Conservation (phyloP, 1,140 invertebrate species). For the Bombus cullumanus region DNA sequence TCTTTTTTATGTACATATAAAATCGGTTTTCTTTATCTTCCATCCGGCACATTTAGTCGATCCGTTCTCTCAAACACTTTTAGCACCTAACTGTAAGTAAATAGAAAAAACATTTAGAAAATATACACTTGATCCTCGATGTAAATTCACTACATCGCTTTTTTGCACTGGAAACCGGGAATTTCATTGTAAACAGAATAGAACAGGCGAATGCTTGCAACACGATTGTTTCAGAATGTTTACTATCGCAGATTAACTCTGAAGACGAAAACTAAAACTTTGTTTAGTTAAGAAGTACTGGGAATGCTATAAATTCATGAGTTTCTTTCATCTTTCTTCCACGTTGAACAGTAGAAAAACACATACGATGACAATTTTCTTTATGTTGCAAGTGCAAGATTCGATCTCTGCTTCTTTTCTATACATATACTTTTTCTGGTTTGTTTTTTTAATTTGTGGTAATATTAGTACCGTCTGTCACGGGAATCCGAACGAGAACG, state of each 20-base stretch:
- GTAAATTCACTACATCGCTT: conserved; percentile 3
- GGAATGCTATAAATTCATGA: background rate
- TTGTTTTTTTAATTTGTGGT: conserved; percentile 48
- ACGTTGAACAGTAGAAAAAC: background rate
- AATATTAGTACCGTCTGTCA: conserved; percentile 81
- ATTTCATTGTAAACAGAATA: conserved; percentile 6
- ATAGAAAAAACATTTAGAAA: conserved; percentile 58
- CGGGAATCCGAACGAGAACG: conserved; percentile 82
- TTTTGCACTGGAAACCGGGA: background rate
- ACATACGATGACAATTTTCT: background rate
- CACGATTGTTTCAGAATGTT: background rate
- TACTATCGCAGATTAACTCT: background rate
- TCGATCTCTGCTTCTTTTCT: background rate
- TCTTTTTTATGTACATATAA: conserved; percentile 75
- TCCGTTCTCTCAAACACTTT: conserved; percentile 68
- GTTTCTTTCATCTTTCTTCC: background rate
- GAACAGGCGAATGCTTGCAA: background rate
- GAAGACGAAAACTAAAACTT: background rate
- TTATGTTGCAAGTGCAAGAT: background rate
- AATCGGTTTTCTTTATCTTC: conserved; percentile 65
- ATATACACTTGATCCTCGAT: background rate
- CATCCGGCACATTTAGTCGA: conserved; percentile 61
- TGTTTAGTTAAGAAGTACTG: background rate
- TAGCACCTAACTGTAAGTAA: conserved; percentile 75
- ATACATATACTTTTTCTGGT: background rate